Evolutionary conservation across 2,113 vertebrate species (phyloP).

Genomic region (Gasterosteus nipponicus): DNA sequence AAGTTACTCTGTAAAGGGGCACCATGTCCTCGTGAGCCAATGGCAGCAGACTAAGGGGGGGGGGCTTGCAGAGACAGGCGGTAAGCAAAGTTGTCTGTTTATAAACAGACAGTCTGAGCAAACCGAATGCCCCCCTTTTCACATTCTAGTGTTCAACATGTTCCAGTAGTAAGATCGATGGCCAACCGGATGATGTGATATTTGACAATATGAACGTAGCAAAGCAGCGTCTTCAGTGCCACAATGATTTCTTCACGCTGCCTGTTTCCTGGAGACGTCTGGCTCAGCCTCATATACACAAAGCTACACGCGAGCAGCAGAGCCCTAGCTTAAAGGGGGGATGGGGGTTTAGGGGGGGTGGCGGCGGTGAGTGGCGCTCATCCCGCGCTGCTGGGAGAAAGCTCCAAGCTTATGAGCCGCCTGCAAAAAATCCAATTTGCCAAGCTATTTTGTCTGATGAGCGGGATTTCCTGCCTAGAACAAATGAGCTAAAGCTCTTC

Average conservation of each 20-base stretch:
- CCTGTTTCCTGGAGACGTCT: neutral
- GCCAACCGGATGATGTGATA: neutral
- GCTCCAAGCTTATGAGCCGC: slow-evolving; percentile 52
- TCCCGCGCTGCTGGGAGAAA: slow-evolving; percentile 1
- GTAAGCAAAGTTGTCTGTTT: neutral
- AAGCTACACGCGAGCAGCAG: neutral
- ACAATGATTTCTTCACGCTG: neutral
- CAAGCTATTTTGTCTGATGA: slow-evolving; percentile 68
- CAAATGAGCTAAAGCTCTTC: slow-evolving; percentile 71
- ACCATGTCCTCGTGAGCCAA: neutral
- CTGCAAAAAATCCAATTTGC: slow-evolving; percentile 71
- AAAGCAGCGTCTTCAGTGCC: too few species aligned
- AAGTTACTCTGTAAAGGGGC: neutral
- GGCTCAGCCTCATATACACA: slow-evolving; percentile 8
- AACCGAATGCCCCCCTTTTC: neutral
- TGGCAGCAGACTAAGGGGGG: too few species aligned
- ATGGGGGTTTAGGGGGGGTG: too few species aligned
- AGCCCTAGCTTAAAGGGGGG: slow-evolving; percentile 3
- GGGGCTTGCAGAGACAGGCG: neutral
- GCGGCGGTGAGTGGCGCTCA: neutral
- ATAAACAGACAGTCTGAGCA: neutral
- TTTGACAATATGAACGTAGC: neutral
- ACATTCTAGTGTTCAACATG: neutral
- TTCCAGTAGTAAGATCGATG: neutral
- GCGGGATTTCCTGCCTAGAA: slow-evolving; percentile 68